Conservation (phyloP, 1,140 invertebrate species). For the Drosophila oshimai region DNA sequence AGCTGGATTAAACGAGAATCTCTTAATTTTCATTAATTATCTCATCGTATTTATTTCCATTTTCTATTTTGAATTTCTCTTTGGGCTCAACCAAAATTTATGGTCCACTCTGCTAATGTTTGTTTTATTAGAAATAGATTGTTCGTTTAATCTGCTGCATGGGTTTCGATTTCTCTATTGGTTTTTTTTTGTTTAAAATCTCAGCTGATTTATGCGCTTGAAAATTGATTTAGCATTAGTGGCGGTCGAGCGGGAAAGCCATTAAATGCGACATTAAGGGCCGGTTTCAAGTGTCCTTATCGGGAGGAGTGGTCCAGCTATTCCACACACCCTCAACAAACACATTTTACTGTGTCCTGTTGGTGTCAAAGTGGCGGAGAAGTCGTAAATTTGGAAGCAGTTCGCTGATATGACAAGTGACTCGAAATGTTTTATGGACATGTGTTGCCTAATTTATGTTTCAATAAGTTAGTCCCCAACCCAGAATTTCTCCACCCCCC, state of each 20-base stretch:
- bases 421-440: constrained; percentile 65
- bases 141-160: constrained; percentile 47
- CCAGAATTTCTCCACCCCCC: constrained; percentile 16
- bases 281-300: constrained; percentile 54
- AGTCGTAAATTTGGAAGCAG: constrained; percentile 52
- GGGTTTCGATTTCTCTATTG: constrained; percentile 8
- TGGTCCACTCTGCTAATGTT: constrained; percentile 37
- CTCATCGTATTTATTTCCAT: constrained; percentile 34
- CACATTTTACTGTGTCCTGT: neutral
- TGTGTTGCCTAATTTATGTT: constrained; percentile 79
- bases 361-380: constrained; percentile 31
- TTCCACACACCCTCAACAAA: constrained; percentile 3
- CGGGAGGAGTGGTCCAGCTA: constrained; percentile 5
- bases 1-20: neutral
- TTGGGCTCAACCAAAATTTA: constrained; percentile 13
- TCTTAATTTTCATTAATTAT: constrained; percentile 40
- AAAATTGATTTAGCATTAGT: constrained; percentile 70
- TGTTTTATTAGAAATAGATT: constrained; percentile 67
- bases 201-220: constrained; percentile 56
- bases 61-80: constrained; percentile 21
- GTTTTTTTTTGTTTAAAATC: constrained; percentile 37
- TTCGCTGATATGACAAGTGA: constrained; percentile 73
- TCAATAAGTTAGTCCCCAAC: constrained; percentile 46
- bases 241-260: constrained; percentile 24
- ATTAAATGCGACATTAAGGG: constrained; percentile 53